Evolutionary conservation across 2,113 vertebrate species (phyloP).

Genomic region (Vombatus ursinus): DNA sequence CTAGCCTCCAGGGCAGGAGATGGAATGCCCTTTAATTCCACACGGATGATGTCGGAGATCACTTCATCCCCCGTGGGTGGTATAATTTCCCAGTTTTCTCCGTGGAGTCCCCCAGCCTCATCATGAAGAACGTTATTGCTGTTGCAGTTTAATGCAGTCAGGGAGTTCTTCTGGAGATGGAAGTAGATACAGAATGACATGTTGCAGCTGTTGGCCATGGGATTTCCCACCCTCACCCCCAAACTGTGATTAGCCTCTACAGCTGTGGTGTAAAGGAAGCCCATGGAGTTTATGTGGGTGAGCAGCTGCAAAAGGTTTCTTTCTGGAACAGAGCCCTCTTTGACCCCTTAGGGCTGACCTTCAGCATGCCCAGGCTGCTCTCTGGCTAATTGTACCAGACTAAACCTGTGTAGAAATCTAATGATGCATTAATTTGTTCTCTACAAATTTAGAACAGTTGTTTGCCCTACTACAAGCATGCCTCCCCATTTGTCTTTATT

Average conservation of each 20-base stretch:
- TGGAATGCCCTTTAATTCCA: neutral
- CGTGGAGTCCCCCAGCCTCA: neutral
- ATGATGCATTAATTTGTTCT: neutral
- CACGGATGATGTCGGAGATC: neutral
- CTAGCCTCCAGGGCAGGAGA: neutral
- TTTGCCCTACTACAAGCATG: neutral
- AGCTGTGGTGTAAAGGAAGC: neutral
- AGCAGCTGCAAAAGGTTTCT: neutral
- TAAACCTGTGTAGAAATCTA: neutral
- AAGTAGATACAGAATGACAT: neutral
- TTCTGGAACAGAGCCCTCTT: neutral
- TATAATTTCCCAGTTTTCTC: neutral
- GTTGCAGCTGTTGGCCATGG: neutral
- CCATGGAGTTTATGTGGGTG: neutral
- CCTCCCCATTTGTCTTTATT: slow-evolving; percentile 9
- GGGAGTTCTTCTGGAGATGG: neutral
- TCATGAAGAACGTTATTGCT: neutral
- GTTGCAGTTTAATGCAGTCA: neutral
- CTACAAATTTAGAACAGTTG: neutral
- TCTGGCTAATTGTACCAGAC: neutral
- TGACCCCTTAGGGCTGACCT: neutral
- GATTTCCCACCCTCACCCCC: neutral
- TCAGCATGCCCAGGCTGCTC: neutral
- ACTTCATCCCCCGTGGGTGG: neutral
- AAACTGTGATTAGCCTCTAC: neutral